These are phyloP conservation scores for Nothoprocta pentlandii DNA, from an alignment of 2,113 vertebrate species.

Conservation along the genomic window DNA sequence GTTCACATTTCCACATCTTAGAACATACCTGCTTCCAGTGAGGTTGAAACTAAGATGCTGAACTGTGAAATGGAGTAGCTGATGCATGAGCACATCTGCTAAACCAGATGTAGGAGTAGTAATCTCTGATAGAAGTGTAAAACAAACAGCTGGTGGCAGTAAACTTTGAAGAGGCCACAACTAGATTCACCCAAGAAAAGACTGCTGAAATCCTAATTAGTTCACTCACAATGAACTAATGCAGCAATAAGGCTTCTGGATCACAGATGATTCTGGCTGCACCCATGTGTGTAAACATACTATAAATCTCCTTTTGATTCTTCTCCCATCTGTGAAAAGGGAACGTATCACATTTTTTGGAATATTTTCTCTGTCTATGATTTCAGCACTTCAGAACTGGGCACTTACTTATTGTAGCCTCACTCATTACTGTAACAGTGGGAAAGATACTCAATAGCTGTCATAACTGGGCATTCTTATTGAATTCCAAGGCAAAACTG, in stretches of 20 bases:
- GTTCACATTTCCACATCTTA: background rate
- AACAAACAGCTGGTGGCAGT: slow-evolving; percentile 56
- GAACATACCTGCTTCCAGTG: background rate
- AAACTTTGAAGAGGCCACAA: slow-evolving; percentile 70
- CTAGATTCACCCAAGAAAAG: slow-evolving; percentile 55
- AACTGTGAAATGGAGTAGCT: slow-evolving; percentile 35
- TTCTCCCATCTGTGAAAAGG: slow-evolving; percentile 43
- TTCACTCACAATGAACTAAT: slow-evolving; percentile 48
- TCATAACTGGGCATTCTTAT: slow-evolving; percentile 19
- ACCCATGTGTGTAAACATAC: slow-evolving; percentile 66
- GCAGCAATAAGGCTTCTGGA: slow-evolving; percentile 50
- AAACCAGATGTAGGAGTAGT: slow-evolving; percentile 50
- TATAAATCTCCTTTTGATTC: slow-evolving; percentile 64
- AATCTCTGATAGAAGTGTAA: slow-evolving; percentile 15
- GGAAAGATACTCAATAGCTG: slow-evolving; percentile 47
- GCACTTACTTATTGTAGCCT: slow-evolving; percentile 16
- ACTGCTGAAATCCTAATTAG: slow-evolving; percentile 69
- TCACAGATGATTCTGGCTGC: slow-evolving; percentile 57
- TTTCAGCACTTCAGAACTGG: slow-evolving; percentile 21
- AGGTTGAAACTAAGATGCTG: background rate
- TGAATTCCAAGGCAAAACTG: slow-evolving; percentile 57
- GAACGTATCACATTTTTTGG: background rate
- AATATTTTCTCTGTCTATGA: background rate
- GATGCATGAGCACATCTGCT: slow-evolving; percentile 24
- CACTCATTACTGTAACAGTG: slow-evolving; percentile 43